A percentile compares a stretch with the other conserved stretches of the same genome.
Evolutionary conservation across 2,113 vertebrate species (phyloP).

Genomic region (Oenanthe oenanthe): DNA sequence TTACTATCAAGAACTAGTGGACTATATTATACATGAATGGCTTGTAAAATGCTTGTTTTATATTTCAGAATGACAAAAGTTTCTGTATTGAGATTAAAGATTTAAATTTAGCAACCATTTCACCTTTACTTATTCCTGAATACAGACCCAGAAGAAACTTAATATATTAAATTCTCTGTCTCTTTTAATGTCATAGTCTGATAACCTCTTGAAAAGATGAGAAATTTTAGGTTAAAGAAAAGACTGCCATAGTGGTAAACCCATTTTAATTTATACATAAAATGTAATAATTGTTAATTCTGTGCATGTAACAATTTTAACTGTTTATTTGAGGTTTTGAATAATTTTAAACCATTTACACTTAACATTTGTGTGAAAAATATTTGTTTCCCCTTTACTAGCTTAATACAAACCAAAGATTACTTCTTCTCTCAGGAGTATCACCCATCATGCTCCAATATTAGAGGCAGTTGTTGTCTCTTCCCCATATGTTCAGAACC

Average conservation of each 20-base stretch:
- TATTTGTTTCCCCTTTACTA: not conserved
- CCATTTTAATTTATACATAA: not conserved
- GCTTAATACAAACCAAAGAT: not conserved
- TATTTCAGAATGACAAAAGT: not conserved
- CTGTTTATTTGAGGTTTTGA: not conserved
- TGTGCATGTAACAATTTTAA: conserved; percentile 17
- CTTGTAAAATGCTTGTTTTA: not conserved
- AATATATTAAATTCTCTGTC: not conserved
- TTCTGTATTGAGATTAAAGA: not conserved
- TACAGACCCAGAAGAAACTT: not conserved
- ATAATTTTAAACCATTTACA: not conserved
- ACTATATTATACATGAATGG: conserved; percentile 56
- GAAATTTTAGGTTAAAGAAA: not conserved
- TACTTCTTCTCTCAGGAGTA: not conserved
- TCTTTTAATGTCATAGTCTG: not conserved
- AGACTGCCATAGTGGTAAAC: conserved; percentile 25
- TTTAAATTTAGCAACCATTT: not conserved
- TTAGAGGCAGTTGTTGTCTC: not conserved
- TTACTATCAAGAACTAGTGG: not conserved
- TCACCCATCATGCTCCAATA: not conserved
- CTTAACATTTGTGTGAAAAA: not conserved
- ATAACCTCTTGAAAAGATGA: not conserved
- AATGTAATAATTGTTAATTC: conserved; percentile 10
- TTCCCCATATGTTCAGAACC: not conserved
- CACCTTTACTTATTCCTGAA: not conserved